phyloP scores from a whole-genome alignment of 2,888 invertebrate species.

The Odontothrips loti region DNA sequence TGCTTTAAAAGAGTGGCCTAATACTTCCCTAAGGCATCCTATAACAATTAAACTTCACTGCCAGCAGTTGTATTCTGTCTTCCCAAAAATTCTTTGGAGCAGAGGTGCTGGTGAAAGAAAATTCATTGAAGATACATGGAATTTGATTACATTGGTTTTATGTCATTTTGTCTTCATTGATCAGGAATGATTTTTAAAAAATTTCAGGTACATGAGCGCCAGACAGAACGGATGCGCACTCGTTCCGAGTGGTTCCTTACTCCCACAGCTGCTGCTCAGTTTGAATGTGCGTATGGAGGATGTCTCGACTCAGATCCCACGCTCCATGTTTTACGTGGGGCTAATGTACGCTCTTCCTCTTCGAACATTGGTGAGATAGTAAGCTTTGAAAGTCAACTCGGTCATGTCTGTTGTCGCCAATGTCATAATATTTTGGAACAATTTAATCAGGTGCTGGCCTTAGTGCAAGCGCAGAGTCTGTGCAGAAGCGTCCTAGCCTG shows the following conservation, averaged over 20 bases:
- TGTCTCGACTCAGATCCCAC: constrained; percentile 49
- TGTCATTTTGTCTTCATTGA: too few relatives aligned
- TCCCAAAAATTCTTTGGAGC: too few relatives aligned
- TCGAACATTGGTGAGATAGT: constrained; percentile 53
- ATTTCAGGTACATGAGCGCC: constrained; percentile 84
- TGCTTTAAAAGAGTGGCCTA: too few relatives aligned
- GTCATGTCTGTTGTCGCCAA: neutral
- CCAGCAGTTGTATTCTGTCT: too few relatives aligned
- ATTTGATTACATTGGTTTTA: too few relatives aligned
- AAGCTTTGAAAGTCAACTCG: neutral
- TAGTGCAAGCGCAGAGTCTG: constrained; percentile 60
- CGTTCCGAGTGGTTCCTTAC: constrained; percentile 96
- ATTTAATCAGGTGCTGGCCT: constrained; percentile 52
- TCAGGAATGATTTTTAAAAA: neutral
- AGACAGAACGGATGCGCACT: constrained; percentile 93
- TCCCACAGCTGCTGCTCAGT: constrained; percentile 53
- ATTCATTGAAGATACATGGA: too few relatives aligned
- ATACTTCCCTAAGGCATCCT: too few relatives aligned
- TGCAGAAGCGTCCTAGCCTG: constrained; percentile 56
- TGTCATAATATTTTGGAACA: constrained; percentile 11
- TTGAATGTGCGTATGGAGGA: neutral
- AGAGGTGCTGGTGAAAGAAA: too few relatives aligned
- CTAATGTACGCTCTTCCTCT: constrained; percentile 54
- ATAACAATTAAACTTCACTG: too few relatives aligned
- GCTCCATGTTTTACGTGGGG: constrained; percentile 49